Evolutionary conservation across 1,140 invertebrate species (phyloP).

Genomic region (Sycophaga agraensis): DNA sequence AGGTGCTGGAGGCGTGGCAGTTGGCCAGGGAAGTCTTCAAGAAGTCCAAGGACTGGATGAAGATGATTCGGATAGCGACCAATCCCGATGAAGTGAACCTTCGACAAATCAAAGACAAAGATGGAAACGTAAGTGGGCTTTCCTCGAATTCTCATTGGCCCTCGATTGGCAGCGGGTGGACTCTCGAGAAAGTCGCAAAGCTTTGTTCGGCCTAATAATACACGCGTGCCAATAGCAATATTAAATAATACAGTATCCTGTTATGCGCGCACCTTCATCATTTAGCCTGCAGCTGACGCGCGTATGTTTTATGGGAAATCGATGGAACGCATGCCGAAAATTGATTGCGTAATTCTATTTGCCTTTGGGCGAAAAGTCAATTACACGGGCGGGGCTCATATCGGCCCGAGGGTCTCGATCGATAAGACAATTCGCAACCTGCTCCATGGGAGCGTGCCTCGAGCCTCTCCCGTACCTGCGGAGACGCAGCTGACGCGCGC

Average conservation of each 20-base stretch:
- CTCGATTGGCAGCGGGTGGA: not conserved
- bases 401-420: not conserved
- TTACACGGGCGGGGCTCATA: not conserved
- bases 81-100: slow-evolving; percentile 71
- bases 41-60: slow-evolving; percentile 78
- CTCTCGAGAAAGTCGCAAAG: not conserved
- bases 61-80: slow-evolving; percentile 70
- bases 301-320: not conserved
- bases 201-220: not conserved
- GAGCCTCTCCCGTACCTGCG: no score
- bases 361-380: not conserved
- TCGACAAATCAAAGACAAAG: slow-evolving; percentile 18
- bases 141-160: not conserved
- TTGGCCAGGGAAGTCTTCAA: slow-evolving; percentile 62
- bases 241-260: no score
- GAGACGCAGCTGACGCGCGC: slow-evolving; percentile 15
- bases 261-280: no score
- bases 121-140: slow-evolving; percentile 21
- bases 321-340: not conserved
- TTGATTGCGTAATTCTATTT: not conserved
- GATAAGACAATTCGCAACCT: not conserved
- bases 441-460: no score
- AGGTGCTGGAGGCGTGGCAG: slow-evolving; percentile 61
- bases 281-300: not conserved
- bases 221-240: no score